Evolutionary conservation across 1,140 invertebrate species (phyloP).

Genomic region (Asobara japonica): DNA sequence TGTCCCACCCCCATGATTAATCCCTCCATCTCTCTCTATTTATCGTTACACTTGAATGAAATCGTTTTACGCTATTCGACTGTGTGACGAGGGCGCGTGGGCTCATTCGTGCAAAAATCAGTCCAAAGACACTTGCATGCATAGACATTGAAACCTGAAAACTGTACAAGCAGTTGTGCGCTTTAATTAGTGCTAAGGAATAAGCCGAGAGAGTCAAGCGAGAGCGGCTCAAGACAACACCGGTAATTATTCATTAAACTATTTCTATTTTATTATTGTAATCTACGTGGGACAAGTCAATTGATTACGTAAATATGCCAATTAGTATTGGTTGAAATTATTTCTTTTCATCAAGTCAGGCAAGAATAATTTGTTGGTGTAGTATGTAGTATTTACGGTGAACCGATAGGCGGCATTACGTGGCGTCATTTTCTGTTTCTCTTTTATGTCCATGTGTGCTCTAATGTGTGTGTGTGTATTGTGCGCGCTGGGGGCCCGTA

Average conservation of each 20-base stretch:
- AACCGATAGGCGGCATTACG: constrained; percentile 12
- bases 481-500: not conserved
- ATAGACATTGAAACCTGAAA: not conserved
- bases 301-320: no score
- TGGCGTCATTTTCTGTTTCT: not conserved
- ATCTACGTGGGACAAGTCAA: no score
- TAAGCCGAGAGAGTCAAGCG: not conserved
- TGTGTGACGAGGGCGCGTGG: not conserved
- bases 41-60: constrained; percentile 11
- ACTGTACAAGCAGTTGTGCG: not conserved
- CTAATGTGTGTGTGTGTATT: not conserved
- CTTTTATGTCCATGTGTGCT: not conserved
- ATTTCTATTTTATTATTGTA: not conserved
- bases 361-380: not conserved
- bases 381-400: constrained; percentile 12
- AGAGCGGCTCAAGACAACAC: not conserved
- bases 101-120: not conserved
- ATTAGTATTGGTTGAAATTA: no score
- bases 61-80: not conserved
- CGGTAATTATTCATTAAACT: not conserved
- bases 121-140: not conserved
- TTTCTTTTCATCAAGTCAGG: no score
- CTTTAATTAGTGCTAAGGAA: not conserved
- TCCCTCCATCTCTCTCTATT: not conserved
- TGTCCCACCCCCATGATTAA: not conserved